These are phyloP conservation scores for Carapus acus DNA, from an alignment of 2,797 vertebrate genomes.

Conservation along the genomic window DNA sequence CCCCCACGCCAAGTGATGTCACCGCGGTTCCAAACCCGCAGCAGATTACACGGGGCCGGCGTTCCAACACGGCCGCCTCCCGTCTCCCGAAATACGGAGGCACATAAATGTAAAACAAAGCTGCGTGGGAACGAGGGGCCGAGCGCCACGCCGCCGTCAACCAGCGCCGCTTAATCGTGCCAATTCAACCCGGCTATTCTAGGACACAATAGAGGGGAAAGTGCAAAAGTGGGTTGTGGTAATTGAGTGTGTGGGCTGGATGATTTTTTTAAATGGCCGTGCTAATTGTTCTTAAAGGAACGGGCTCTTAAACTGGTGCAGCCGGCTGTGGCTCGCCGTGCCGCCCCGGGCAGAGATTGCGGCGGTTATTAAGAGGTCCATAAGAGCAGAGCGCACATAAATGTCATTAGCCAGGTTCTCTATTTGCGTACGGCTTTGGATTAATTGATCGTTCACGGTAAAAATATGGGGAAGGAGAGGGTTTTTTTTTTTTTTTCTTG, in stretches of 20 bases:
- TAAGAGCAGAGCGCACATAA: constrained; percentile 47
- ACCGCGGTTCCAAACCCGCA: no score
- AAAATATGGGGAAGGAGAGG: constrained; percentile 27
- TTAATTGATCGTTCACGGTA: constrained; percentile 33
- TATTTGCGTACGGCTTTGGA: constrained; percentile 45
- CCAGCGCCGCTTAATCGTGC: constrained; percentile 52
- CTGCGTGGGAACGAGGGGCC: no score
- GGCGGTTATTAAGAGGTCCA: constrained; percentile 50
- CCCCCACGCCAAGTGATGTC: no score
- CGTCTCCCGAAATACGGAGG: no score
- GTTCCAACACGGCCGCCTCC: no score
- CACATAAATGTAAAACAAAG: no score
- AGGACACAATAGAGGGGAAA: constrained; percentile 61
- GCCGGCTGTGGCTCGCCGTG: constrained; percentile 51
- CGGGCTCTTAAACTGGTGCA: constrained; percentile 56
- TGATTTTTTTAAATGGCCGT: constrained; percentile 69
- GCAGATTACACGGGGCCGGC: no score
- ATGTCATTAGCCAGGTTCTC: constrained; percentile 47
- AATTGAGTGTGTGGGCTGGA: constrained; percentile 74
- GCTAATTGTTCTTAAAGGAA: constrained; percentile 79
- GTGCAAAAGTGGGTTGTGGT: constrained; percentile 70
- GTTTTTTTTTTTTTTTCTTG: constrained; percentile 17
- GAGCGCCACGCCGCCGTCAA: constrained; percentile 45
- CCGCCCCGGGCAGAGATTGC: constrained; percentile 45
- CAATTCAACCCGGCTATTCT: constrained; percentile 60